Conservation (phyloP, 2,113 vertebrate genomes). For the Pomatorhinus ruficollis region DNA sequence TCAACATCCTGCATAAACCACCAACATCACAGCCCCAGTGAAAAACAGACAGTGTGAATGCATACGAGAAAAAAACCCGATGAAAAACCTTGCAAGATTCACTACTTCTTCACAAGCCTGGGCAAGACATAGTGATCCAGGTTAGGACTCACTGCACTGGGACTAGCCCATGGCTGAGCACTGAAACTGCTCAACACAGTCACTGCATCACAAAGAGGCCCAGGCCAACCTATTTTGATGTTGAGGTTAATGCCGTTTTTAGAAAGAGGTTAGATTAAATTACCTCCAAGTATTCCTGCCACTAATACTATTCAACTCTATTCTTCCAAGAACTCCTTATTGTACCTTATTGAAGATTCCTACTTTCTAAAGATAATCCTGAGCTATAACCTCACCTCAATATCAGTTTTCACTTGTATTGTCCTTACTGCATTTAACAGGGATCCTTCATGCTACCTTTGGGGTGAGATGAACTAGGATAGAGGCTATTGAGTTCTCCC, state of each 20-base stretch:
- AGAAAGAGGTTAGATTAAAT: neutral
- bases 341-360: neutral
- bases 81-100: neutral
- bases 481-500: neutral
- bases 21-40: neutral
- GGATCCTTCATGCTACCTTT: neutral
- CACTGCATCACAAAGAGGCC: neutral
- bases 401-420: neutral
- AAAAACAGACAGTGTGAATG: neutral
- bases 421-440: neutral
- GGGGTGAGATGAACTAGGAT: neutral
- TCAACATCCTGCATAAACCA: neutral
- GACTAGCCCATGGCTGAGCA: neutral
- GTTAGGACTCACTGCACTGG: fast-evolving
- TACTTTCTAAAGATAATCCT: neutral
- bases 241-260: neutral
- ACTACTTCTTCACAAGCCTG: neutral
- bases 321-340: neutral
- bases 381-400: neutral
- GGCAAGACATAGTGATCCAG: neutral
- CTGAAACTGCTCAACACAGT: neutral
- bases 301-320: neutral
- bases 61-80: neutral
- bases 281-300: neutral
- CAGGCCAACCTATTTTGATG: neutral